Conservation (phyloP, 2,888 invertebrate species). For the Nycteola revayana region DNA sequence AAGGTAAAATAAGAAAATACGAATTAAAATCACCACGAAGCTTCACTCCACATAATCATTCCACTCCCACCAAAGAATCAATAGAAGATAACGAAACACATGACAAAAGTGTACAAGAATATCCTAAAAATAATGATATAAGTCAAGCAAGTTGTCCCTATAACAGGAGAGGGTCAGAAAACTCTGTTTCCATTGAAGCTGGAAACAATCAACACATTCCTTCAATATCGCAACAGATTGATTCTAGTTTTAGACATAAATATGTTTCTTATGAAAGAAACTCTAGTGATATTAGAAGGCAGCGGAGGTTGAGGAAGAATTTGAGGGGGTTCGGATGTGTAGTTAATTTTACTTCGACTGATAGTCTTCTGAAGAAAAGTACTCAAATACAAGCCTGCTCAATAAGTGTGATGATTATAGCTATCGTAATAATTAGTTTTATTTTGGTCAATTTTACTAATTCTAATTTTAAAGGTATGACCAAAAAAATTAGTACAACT, state of each 20-base stretch:
- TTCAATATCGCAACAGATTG: conserved; percentile 70
- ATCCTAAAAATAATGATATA: conserved; percentile 34
- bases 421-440: conserved; percentile 76
- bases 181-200: conserved; percentile 29
- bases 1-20: conserved; percentile 74
- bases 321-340: conserved; percentile 73
- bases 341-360: conserved; percentile 67
- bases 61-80: conserved; percentile 58
- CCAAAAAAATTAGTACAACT: conserved; percentile 63
- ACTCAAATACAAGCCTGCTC: conserved; percentile 79
- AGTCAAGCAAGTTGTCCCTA: conserved; percentile 34
- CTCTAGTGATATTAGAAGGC: conserved; percentile 44
- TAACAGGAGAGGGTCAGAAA: conserved; percentile 35
- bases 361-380: conserved; percentile 69
- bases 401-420: conserved; percentile 78
- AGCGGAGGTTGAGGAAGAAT: conserved; percentile 68
- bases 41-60: conserved; percentile 64
- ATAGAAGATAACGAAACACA: conserved; percentile 28
- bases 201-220: conserved; percentile 59
- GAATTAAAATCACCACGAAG: conserved; percentile 53
- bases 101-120: conserved; percentile 34
- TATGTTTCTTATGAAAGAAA: conserved; percentile 61
- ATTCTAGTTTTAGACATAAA: conserved; percentile 64
- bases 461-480: conserved; percentile 61
- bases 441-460: conserved; percentile 76